Evolutionary conservation across 2,888 invertebrate species (phyloP), one percentile per base, ranked within the genome.

Genomic region (Ectemnius cavifrons): DNA sequence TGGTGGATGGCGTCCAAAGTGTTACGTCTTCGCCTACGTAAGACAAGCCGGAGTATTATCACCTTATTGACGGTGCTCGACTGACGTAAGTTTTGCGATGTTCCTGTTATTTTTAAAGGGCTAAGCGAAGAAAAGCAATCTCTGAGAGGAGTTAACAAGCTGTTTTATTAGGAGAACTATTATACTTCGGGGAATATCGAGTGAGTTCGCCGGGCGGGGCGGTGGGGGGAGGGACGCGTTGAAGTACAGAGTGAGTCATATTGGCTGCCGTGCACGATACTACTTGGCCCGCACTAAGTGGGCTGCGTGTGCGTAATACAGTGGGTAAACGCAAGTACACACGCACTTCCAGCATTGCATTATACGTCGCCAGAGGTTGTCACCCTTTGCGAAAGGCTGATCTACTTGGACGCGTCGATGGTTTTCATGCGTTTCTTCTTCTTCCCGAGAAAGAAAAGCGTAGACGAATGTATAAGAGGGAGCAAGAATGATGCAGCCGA

Each of bases 241-340:
- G 46, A 68, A 68, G 14, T 60, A 2, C 20, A 2, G 20, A 69
- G 59, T 82, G 81, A 82, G 75, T 82, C 81, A 81, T 77, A 78
- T 79, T 82, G 78, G 37, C 37, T 78, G 76, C 73, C 74, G 74
- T 77, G 70, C 70, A 71, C 56, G 73, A 74, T 74, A 67, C 74
- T 74, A 77, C 64, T 58, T 52, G 63, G 57, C 64, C 65, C 63
- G 69, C 23, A 3, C 23, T 23, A 23, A 23, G 5, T 37, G 37
- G 37, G 5, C 47, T 18, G 37, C 28, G 23, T 49, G 57, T 52
- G 67, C 52, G 66, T 13, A 46, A 57, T 23, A 37, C 46, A 2
- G 4, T 27, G 58, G 49, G 16, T 56, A 66, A 67, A 68, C 59
- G 68, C 45, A 74, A 71, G 67, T 64, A 72, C 75, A 65, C 68